Conservation (phyloP, 1,140 invertebrate species). For the Microplitis mediator region DNA sequence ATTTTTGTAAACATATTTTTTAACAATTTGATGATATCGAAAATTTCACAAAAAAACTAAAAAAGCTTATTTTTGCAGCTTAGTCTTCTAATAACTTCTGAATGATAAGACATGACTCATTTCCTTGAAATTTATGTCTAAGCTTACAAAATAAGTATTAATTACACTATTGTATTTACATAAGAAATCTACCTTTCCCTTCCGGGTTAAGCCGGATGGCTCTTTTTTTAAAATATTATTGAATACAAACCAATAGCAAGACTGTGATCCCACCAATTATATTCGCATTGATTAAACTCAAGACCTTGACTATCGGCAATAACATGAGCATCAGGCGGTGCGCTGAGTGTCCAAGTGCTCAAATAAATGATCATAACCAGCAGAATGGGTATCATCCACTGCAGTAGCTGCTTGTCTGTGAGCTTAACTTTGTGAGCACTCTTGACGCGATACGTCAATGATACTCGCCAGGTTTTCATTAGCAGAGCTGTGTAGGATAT, state of each 20-base stretch:
- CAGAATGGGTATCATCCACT: slow-evolving; percentile 89
- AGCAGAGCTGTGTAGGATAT: slow-evolving; percentile 88
- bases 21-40: no score
- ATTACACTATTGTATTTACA: no score
- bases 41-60: no score
- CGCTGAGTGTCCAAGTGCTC: slow-evolving; percentile 85
- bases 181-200: no score
- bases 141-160: no score
- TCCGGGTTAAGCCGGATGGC: no score
- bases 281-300: slow-evolving; percentile 87
- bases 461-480: slow-evolving; percentile 94
- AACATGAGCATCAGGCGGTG: slow-evolving; percentile 76
- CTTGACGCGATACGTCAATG: slow-evolving; percentile 91
- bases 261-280: slow-evolving; percentile 93
- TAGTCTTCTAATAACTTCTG: no score
- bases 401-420: slow-evolving; percentile 87
- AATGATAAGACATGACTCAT: no score
- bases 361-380: slow-evolving; percentile 88
- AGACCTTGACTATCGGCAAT: slow-evolving; percentile 76
- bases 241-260: slow-evolving; percentile 74
- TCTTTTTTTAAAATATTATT: not conserved
- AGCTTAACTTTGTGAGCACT: slow-evolving; percentile 91
- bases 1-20: no score
- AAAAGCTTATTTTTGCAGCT: no score
- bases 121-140: no score